Conservation (phyloP, 2,113 vertebrate genomes). For the Hyla sarda region DNA sequence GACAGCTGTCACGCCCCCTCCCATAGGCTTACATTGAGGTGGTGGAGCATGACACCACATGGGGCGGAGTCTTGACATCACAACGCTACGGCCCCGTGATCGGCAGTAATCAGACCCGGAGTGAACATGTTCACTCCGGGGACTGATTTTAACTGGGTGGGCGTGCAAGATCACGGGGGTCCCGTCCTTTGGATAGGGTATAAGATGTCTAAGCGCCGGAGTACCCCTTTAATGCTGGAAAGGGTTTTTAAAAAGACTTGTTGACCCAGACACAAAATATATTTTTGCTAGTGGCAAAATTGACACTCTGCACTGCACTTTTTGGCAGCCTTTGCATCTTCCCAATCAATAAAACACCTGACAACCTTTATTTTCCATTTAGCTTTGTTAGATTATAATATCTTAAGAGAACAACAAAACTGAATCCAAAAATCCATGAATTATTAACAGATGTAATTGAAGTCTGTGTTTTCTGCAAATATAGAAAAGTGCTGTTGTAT, state of each 20-base stretch:
- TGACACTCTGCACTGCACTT: not conserved
- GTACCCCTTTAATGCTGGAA: not conserved
- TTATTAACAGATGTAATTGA: conserved; percentile 13
- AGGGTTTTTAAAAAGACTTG: not conserved
- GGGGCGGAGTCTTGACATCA: no score
- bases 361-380: conserved; percentile 33
- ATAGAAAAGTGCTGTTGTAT: conserved; percentile 10
- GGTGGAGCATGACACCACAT: no score
- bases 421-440: conserved; percentile 19
- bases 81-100: no score
- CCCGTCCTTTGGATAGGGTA: no score
- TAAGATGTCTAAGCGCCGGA: no score
- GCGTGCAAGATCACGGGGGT: no score
- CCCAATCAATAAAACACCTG: not conserved
- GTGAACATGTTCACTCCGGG: no score
- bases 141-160: no score
- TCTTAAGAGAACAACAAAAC: not conserved
- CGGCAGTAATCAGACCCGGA: no score
- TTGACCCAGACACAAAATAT: not conserved
- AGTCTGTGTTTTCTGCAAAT: not conserved
- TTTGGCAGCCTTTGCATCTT: not conserved
- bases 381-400: conserved; percentile 13
- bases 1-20: no score
- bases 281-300: conserved; percentile 23
- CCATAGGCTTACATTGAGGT: no score